These are phyloP conservation scores for Schlechtendalia chinensis DNA, from an alignment of 1,140 invertebrate genomes.

Conservation along the genomic window DNA sequence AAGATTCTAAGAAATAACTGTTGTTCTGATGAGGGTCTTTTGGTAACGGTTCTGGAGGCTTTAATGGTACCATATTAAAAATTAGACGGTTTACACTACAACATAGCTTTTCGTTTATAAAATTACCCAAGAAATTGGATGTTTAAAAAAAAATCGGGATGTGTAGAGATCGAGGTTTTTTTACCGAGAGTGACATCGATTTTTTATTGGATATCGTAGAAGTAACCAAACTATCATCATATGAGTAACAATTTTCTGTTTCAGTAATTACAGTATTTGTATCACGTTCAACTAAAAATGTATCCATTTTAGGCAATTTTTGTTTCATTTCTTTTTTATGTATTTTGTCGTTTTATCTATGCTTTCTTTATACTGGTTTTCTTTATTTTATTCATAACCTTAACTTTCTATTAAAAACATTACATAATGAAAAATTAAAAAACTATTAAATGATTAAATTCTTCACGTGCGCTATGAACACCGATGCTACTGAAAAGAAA, in stretches of 20 bases:
- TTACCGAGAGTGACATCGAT: neutral
- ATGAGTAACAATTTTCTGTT: neutral
- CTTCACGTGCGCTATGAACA: too few relatives aligned
- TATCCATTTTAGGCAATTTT: too few relatives aligned
- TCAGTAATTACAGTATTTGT: neutral
- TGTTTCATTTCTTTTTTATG: too few relatives aligned
- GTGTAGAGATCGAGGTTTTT: neutral
- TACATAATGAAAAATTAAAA: too few relatives aligned
- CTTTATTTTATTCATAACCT: too few relatives aligned
- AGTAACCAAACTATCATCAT: neutral
- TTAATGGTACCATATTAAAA: conserved; percentile 8
- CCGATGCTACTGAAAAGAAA: too few relatives aligned
- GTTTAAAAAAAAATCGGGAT: neutral
- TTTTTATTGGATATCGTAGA: neutral
- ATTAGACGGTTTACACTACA: neutral
- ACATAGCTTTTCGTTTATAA: conserved; percentile 3
- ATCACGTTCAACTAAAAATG: conserved; percentile 5
- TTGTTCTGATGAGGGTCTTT: neutral
- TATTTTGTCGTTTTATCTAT: too few relatives aligned
- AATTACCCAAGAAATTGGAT: neutral
- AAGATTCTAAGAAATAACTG: neutral
- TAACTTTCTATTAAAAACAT: too few relatives aligned
- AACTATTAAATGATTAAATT: too few relatives aligned
- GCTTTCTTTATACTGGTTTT: too few relatives aligned
- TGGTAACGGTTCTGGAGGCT: neutral